phyloP scores from a whole-genome alignment of 2,888 invertebrate genomes.

The Notocelia uddmanniana region DNA sequence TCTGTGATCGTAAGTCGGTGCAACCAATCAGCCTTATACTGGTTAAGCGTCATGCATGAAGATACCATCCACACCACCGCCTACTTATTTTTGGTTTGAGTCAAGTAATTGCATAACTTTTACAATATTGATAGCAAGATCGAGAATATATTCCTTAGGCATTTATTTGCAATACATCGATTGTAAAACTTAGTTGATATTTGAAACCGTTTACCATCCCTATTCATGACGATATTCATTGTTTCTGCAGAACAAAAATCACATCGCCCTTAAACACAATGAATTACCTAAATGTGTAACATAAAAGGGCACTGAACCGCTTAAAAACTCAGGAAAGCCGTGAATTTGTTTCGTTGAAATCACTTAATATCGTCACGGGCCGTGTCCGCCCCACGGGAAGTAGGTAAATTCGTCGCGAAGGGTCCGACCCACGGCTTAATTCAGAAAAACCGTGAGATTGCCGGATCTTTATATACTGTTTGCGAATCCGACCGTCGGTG shows the following conservation, averaged over 20 bases:
- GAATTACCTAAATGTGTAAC: slow-evolving; percentile 31
- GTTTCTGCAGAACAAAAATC: not conserved
- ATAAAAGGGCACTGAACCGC: slow-evolving; percentile 49
- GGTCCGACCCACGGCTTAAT: slow-evolving; percentile 78
- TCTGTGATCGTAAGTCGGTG: too few relatives aligned
- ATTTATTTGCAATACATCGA: not conserved
- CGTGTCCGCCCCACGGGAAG: slow-evolving; percentile 52
- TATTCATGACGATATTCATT: not conserved
- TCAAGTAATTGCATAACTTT: too few relatives aligned
- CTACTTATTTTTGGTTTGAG: too few relatives aligned
- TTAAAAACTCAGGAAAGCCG: slow-evolving; percentile 62
- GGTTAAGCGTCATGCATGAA: too few relatives aligned
- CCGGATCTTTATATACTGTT: slow-evolving; percentile 80
- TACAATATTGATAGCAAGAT: too few relatives aligned
- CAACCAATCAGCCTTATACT: too few relatives aligned
- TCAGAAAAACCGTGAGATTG: slow-evolving; percentile 77
- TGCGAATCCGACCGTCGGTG: slow-evolving; percentile 75
- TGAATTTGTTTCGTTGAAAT: slow-evolving; percentile 73
- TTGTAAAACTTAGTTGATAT: not conserved
- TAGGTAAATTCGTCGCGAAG: slow-evolving; percentile 67
- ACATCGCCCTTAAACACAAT: not conserved
- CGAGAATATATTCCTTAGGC: too few relatives aligned
- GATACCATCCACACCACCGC: too few relatives aligned
- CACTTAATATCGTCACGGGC: slow-evolving; percentile 74
- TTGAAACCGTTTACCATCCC: not conserved